Base-by-base conservation (phyloP, 64 coral and sea anemone species). In the Anthopleura sola region DNA sequence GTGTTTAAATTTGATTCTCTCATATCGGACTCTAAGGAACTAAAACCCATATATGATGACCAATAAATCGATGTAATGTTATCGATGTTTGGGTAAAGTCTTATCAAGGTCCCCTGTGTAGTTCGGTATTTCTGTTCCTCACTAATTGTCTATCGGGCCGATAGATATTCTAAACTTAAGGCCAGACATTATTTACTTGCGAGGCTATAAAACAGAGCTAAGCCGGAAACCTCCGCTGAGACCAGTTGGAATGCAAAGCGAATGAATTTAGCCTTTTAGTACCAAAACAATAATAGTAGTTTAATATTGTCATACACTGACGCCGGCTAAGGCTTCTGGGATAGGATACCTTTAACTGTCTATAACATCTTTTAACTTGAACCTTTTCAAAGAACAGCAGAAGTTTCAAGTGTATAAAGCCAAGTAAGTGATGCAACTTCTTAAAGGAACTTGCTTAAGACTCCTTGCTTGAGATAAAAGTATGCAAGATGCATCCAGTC, bases 181-280 rank as follows among this genome's bases (percentile, higher is more conserved):
- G 21, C 76, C 46, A 83, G 82, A 83, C 82, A 56, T 83, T 83
- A 83, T 83, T 83, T 83, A 56, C 82, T 56, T 60, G 82, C 82
- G 51, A 56, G 49, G 49, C 34, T 79, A 83, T 60, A 83, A 47
- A 83, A 83, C 18, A 24, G 17, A 28, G 55, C 50, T 83, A 83
- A 83, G 82, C 82, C 82, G 82, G 82, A 83, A 83, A 83, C 82
- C 82, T 54, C 82, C 82, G 32, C 82, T 60, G 82, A 49, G 82
- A 47, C 39, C 36, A 48, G 44, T 71, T 79, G 76, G 76, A 79
- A 79, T 79, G 76, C 76, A 38, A 79, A 79, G 37, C 36, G 44
- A 79, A 79, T 44, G 24, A 48, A 44, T 71, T 71, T 71, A 71
- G 66, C 66, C 29, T 71, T 71, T 71, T 71, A 71, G 9, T 36